A percentile compares a stretch with the other conserved stretches of the same genome.
Conservation (phyloP, 2,797 vertebrate genomes). For the Mormyrops boulengeri region DNA sequence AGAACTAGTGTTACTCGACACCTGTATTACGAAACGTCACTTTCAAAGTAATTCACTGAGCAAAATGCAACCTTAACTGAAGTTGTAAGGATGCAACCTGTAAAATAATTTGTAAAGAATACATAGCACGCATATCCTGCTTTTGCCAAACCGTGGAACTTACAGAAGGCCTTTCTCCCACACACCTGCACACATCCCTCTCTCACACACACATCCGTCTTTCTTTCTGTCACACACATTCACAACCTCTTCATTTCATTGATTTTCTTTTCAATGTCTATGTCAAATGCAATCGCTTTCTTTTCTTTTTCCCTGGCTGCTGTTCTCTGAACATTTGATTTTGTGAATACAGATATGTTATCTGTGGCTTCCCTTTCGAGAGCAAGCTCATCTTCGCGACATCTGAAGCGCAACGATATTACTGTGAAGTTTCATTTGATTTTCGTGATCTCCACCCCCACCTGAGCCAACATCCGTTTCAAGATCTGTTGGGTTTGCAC, state of each 20-base stretch:
- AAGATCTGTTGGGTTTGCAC: neutral
- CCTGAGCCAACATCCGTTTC: neutral
- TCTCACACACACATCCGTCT: neutral
- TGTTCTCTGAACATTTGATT: neutral
- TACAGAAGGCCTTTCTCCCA: neutral
- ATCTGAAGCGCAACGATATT: neutral
- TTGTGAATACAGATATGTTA: neutral
- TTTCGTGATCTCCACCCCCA: neutral
- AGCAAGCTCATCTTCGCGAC: neutral
- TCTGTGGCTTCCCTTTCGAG: neutral
- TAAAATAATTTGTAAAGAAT: neutral
- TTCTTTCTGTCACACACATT: neutral
- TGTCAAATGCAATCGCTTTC: neutral
- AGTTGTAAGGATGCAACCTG: neutral
- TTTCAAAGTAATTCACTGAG: neutral
- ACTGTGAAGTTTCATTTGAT: neutral
- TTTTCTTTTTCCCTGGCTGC: neutral
- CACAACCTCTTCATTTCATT: neutral
- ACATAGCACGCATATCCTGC: neutral
- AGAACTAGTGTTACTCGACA: neutral
- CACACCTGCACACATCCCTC: neutral
- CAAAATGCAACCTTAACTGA: neutral
- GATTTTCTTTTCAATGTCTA: neutral
- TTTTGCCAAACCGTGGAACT: neutral
- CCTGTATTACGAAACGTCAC: neutral